phyloP scores from a whole-genome alignment of 2,888 invertebrate species.

The Xestia xanthographa region DNA sequence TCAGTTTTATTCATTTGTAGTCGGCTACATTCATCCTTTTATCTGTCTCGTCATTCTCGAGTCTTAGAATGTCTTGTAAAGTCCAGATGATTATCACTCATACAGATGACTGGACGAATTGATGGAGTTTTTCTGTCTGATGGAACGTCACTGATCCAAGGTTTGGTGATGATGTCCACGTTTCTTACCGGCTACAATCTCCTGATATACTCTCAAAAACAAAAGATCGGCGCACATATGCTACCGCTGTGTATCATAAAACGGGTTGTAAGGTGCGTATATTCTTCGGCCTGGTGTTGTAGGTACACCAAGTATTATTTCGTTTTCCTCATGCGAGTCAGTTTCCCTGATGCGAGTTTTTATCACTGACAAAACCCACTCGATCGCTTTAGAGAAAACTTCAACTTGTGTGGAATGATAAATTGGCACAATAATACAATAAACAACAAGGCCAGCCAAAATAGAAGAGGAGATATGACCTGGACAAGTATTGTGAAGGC shows the following conservation, averaged over 20 bases:
- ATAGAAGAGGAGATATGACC: background rate
- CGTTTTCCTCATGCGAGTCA: background rate
- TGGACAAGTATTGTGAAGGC: background rate
- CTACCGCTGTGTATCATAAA: slow-evolving; percentile 55
- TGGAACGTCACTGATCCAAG: slow-evolving; percentile 54
- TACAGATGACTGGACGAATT: slow-evolving; percentile 25
- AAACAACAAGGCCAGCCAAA: background rate
- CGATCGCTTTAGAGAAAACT: background rate
- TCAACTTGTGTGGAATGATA: background rate
- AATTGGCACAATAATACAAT: background rate
- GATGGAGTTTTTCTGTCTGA: slow-evolving; percentile 23
- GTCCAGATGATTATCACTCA: background rate
- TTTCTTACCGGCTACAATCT: slow-evolving; percentile 58
- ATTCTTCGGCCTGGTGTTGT: background rate
- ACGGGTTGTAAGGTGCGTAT: slow-evolving; percentile 51
- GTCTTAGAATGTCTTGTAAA: background rate
- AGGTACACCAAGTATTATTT: background rate
- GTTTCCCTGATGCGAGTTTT: background rate
- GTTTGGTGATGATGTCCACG: slow-evolving; percentile 47
- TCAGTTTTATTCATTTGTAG: too few species aligned
- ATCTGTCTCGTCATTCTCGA: background rate
- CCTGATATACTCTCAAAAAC: slow-evolving; percentile 50
- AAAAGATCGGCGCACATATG: slow-evolving; percentile 35
- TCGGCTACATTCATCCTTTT: background rate
- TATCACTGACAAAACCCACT: background rate